Evolutionary conservation across 2,797 vertebrate species (phyloP), one percentile per base, ranked within the genome.

Genomic region (Caiman crocodilus): DNA sequence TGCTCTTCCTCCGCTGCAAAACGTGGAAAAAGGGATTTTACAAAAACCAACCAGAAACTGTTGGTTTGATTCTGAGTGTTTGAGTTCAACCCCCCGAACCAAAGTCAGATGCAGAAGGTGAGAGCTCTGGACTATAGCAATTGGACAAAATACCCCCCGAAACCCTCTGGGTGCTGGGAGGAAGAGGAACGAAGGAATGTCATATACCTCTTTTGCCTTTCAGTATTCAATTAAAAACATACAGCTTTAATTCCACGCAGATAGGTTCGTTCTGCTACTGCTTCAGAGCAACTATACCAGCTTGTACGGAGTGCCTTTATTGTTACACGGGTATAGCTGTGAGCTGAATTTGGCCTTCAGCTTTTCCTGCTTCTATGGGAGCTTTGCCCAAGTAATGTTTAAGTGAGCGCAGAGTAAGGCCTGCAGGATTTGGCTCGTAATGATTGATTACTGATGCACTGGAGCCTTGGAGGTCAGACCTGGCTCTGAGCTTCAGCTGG

Each of bases 221-320:
- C 30, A 92, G 75, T 2, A 59, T 8, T 2, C 79, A 67, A 26
- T 6, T 79, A 57, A 90, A 96, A 92, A 63, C 4, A 60, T 3
- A 5, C 28, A 73, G 4, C 21, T 18, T 67, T 58, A 85, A 16
- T 7, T 7, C 85, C 32, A 7, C 0, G 0, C 21, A 50, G 35
- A 14, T 15, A 21, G 25, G 20, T 78, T 90, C 58, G 11, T 28
- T 88, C n/a, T 65, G 11, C 25, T 74, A 58, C 76, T 50, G 74
- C 14, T 30, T 5, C 57, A 73, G 26, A 50, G 57, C 0, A 0
- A 3, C 75, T 57, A 63, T 80, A 58, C 23, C 20, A 12, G 9
- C 59, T 50, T 4, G 12, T 32, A 26, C 5, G 23, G 23, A 73
- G 25, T 50, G 8, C 42, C 25, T 50, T 35, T 73, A 21, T 35